Evolutionary conservation across 2,113 vertebrate species (phyloP).

Genomic region (Harpagus bidentatus): DNA sequence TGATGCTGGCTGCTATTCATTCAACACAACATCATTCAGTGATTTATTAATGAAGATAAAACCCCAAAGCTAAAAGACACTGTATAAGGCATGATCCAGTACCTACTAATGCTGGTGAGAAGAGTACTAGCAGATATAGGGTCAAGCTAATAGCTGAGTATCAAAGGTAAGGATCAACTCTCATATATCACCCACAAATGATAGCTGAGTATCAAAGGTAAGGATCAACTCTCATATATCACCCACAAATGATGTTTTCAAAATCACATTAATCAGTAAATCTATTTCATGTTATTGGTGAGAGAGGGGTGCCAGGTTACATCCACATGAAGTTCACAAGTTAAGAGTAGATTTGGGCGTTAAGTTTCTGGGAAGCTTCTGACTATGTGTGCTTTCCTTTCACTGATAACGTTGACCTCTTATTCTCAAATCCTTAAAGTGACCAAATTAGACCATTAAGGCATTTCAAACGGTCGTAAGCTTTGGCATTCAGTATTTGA

Average conservation of each 20-base stretch:
- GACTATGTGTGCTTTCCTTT: background rate
- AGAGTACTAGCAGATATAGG: background rate
- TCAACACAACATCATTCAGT: background rate
- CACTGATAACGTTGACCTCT: background rate
- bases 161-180: background rate
- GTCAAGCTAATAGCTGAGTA: background rate
- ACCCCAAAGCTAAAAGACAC: background rate
- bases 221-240: background rate
- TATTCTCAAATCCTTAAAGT: background rate
- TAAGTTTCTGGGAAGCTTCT: background rate
- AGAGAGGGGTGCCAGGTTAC: background rate
- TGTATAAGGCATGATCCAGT: background rate
- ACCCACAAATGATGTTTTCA: background rate
- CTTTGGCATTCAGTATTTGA: background rate
- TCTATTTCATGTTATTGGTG: background rate
- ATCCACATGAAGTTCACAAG: background rate
- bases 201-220: background rate
- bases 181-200: background rate
- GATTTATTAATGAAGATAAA: background rate
- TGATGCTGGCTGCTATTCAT: background rate
- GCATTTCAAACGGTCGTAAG: background rate
- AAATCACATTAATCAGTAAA: background rate
- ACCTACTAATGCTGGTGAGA: background rate
- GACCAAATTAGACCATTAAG: background rate
- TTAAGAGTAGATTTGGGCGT: background rate